A percentile compares a stretch with the other conserved stretches of the same genome.
These are phyloP conservation scores for Lepus townsendii DNA, from an alignment of 2,797 vertebrate species.

Conservation along the genomic window DNA sequence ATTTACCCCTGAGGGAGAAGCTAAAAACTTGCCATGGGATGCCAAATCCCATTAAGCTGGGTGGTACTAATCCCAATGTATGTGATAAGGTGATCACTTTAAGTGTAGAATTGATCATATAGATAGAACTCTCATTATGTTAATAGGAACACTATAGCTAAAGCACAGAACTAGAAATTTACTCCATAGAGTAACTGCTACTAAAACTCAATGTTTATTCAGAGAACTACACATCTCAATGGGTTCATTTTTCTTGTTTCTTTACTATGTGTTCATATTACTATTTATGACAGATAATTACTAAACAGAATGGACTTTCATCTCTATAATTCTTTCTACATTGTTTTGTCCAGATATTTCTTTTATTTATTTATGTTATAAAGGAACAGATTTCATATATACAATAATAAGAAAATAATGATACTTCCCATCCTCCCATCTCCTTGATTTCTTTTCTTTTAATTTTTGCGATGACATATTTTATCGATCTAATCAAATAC, in stretches of 20 bases:
- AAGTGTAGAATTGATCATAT: neutral
- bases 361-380: neutral
- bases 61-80: no score
- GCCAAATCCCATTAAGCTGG: no score
- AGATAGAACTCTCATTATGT: neutral
- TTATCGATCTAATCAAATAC: slow-evolving; percentile 40
- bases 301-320: neutral
- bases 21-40: no score
- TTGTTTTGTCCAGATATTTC: slow-evolving; percentile 24
- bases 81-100: no score
- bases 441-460: no score
- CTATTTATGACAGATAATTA: neutral
- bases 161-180: slow-evolving; percentile 43
- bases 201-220: slow-evolving; percentile 37
- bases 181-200: neutral
- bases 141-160: neutral
- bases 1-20: no score
- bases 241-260: slow-evolving; percentile 18
- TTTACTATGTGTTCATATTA: slow-evolving; percentile 11
- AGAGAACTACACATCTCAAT: neutral
- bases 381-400: no score
- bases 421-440: no score
- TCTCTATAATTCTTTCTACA: neutral
- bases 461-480: no score
- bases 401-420: no score